Conservation (phyloP, 2,888 invertebrate genomes). For the Zeuzera pyrina region DNA sequence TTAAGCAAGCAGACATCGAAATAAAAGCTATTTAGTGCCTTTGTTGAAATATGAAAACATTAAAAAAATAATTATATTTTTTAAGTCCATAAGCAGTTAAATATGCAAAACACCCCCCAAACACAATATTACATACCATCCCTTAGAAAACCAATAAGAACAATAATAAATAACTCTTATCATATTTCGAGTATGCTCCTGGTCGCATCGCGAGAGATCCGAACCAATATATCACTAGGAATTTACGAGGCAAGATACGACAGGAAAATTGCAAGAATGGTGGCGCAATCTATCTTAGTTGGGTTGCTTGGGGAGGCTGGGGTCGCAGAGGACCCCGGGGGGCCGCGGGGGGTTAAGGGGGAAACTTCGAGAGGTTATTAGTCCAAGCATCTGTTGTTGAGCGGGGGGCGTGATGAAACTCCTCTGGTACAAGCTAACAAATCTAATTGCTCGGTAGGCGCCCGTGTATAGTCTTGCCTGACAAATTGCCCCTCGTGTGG, state of each 20-base stretch:
- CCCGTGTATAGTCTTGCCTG: constrained; percentile 53
- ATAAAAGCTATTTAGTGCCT: too few species aligned
- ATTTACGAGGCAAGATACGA: constrained; percentile 93
- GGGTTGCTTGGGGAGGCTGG: constrained; percentile 70
- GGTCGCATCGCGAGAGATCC: constrained; percentile 73
- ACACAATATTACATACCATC: constrained; percentile 36
- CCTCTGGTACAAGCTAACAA: constrained; percentile 71
- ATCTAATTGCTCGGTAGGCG: constrained; percentile 73
- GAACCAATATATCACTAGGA: constrained; percentile 85
- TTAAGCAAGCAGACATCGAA: too few species aligned
- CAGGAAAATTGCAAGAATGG: constrained; percentile 95
- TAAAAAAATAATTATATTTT: too few species aligned
- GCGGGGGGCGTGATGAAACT: constrained; percentile 72
- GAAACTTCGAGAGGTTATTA: constrained; percentile 75
- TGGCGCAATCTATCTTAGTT: constrained; percentile 92
- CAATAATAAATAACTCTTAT: constrained; percentile 74
- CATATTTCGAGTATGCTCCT: constrained; percentile 74
- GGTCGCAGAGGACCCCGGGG: constrained; percentile 41
- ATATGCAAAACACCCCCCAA: constrained; percentile 36
- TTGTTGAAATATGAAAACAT: too few species aligned
- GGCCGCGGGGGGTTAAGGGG: constrained; percentile 51
- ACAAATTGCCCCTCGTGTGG: constrained; percentile 63
- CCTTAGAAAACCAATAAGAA: constrained; percentile 71
- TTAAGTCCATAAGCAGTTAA: too few species aligned
- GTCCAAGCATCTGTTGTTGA: constrained; percentile 75